Conservation (phyloP, 2,888 invertebrate genomes). For the Rhyacophila evoluta region DNA sequence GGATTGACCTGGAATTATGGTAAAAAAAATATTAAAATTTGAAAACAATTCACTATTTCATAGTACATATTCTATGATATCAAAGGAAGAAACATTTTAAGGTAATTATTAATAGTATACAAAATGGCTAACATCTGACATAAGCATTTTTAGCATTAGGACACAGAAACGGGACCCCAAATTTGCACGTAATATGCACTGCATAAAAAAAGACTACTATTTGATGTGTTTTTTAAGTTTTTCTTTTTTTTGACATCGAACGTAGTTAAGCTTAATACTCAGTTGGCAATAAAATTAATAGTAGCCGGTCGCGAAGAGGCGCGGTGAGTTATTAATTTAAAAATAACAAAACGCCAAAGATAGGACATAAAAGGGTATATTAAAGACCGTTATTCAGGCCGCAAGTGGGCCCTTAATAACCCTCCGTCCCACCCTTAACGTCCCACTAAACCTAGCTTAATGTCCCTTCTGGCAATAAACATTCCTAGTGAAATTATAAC, state of each 20-base stretch:
- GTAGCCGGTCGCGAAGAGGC: background rate
- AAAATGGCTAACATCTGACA: too few species aligned
- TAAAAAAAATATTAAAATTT: background rate
- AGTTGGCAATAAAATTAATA: background rate
- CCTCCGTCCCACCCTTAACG: background rate
- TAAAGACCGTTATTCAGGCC: constrained; percentile 11
- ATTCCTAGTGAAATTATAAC: background rate
- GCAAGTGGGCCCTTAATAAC: constrained; percentile 18
- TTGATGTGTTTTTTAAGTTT: too few species aligned
- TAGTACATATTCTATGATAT: too few species aligned
- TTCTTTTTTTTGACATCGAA: too few species aligned
- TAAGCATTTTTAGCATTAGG: too few species aligned
- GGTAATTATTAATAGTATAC: too few species aligned
- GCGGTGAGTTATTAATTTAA: background rate
- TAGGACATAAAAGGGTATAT: constrained; percentile 1
- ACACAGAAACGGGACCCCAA: too few species aligned
- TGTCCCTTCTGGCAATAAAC: constrained; percentile 5
- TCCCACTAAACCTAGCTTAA: constrained; percentile 17
- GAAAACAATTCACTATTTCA: too few species aligned
- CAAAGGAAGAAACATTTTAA: too few species aligned
- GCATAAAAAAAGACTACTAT: too few species aligned
- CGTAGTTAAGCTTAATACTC: background rate
- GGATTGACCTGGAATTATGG: constrained; percentile 63
- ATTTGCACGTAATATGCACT: too few species aligned
- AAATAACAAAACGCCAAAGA: constrained; percentile 9